Conservation (phyloP, 2,113 vertebrate species). For the human (Homo sapiens) region GRCh38 chr1:186205501-186206000, state of each 20-base stretch:
- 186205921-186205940: neutral
- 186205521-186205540: neutral
- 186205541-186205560: neutral
- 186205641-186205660: neutral
- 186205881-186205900: neutral
- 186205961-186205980: neutral
- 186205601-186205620: neutral
- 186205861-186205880: neutral
- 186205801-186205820: neutral
- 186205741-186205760: constrained; percentile 45
- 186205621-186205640: neutral
- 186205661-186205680: neutral
- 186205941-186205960: neutral
- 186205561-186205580: neutral
- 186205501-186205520: too few relatives aligned
- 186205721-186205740: neutral
- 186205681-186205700: neutral
- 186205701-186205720: constrained; percentile 28
- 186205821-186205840: neutral
- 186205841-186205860: neutral
- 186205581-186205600: neutral
- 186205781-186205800: neutral
- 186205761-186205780: neutral
- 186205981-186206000: neutral
- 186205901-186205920: neutral